phyloP scores from a whole-genome alignment of 1,140 invertebrate genomes.

The Microplitis mediator region DNA sequence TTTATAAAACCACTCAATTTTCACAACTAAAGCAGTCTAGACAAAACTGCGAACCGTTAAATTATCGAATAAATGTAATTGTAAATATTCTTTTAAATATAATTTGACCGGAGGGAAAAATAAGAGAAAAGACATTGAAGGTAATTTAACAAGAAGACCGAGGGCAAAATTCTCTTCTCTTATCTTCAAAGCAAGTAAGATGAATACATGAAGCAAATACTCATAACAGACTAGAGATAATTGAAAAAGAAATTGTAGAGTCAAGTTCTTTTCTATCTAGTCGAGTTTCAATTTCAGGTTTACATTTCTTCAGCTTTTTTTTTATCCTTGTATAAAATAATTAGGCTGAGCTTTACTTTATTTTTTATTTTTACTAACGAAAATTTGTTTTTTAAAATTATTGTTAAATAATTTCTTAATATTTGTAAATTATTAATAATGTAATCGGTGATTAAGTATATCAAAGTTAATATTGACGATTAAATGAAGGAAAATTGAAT shows the following conservation, averaged over 20 bases:
- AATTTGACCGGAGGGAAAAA: constrained; percentile 24
- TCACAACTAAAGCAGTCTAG: not conserved
- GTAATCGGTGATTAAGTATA: not conserved
- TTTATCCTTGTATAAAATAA: not conserved
- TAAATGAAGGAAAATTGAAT: constrained; percentile 1
- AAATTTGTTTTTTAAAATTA: not conserved
- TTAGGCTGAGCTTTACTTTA: not conserved
- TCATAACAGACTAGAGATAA: constrained; percentile 11
- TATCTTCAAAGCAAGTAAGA: constrained; percentile 9
- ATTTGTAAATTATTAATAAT: not conserved
- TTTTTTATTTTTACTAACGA: not conserved
- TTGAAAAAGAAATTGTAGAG: constrained; percentile 14
- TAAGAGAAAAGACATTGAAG: constrained; percentile 2
- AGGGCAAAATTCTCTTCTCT: not conserved
- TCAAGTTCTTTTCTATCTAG: not conserved
- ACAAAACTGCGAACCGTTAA: constrained; percentile 9
- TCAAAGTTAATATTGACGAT: not conserved
- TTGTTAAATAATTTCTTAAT: not conserved
- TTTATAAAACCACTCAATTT: not conserved
- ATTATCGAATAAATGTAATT: constrained; percentile 39
- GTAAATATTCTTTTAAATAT: constrained; percentile 37
- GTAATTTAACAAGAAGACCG: not conserved
- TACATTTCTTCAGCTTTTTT: not conserved
- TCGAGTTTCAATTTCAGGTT: not conserved
- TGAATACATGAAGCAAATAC: constrained; percentile 7